Conservation (phyloP, 2,888 invertebrate genomes). For the Microplitis deprimator region DNA sequence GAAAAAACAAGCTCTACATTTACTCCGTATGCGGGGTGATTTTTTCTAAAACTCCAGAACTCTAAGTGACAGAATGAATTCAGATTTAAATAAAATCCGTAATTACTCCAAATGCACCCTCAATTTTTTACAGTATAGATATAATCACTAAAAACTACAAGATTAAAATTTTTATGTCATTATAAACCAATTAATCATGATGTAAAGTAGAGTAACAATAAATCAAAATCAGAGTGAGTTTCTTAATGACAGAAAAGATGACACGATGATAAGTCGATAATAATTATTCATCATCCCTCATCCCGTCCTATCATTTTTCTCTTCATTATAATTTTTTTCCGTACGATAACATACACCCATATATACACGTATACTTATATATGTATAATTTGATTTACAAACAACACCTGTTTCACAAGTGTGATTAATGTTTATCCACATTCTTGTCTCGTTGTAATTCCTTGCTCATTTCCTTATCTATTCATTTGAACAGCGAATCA, state of each 20-base stretch:
- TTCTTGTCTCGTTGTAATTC: neutral
- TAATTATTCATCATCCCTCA: neutral
- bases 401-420: conserved; percentile 20
- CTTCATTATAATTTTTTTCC: neutral
- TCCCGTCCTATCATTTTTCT: neutral
- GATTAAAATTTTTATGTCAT: neutral
- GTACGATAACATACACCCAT: neutral
- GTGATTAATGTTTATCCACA: conserved; percentile 12
- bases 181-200: neutral
- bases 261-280: neutral
- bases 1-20: no score
- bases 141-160: neutral
- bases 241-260: neutral
- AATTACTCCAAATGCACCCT: no score
- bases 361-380: no score
- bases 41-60: no score
- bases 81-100: no score
- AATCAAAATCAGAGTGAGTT: neutral
- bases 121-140: no score
- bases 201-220: neutral
- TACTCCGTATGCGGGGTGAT: no score
- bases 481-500: conserved; percentile 43
- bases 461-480: neutral
- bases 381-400: neutral
- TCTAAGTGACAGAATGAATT: no score